Base-by-base conservation (phyloP, 2,888 invertebrate genomes). In the Lasioglossum figueresi region DNA sequence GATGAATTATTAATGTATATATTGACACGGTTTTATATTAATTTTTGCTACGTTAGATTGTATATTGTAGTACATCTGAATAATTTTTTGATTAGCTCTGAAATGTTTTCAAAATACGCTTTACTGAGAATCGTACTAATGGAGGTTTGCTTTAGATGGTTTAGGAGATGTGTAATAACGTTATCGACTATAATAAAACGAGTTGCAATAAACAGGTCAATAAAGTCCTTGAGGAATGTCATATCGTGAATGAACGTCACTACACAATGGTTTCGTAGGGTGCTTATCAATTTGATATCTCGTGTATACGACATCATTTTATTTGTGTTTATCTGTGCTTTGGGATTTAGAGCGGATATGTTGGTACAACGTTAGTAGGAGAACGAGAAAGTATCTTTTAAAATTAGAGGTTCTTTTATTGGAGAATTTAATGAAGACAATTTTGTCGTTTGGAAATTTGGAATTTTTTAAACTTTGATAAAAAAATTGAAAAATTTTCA, bases 221-320 rank as follows among this genome's bases (percentile, higher is more conserved):
- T 77, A 37, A 74, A 27, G 14, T 68, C 48, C 31, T 66, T 68
- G 52, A 37, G 6, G 6, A 16, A 52, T 52, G 72, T 81, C 52
- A 12, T 14, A 43, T 56, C 63, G 72, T 63, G 43, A 59, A 59
- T 73, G 63, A 34, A 10, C 37, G 40, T 63, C 59, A 73, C 70
- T 77, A 56, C 23, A 23, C 40, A n/a, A 43, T 14, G 68, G 73
- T 52, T 63, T 76, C 27, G 37, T 23, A 31, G 48, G 37, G 37
- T 31, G 3, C 27, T 81, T 83, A 84, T 82, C 77, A 16, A 63
- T 6, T 16, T 14, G 16, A 31, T 66, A 66, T 34, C 34, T 31
- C 66, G 12, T 19, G 1, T 10, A 31, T 16, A 16, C 6, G 34
- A 34, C 34, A 66, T 66, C 31, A 66, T 66, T 66, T 66, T 66